Conservation (phyloP, 1,140 invertebrate species). For the Drosophila varians region DNA sequence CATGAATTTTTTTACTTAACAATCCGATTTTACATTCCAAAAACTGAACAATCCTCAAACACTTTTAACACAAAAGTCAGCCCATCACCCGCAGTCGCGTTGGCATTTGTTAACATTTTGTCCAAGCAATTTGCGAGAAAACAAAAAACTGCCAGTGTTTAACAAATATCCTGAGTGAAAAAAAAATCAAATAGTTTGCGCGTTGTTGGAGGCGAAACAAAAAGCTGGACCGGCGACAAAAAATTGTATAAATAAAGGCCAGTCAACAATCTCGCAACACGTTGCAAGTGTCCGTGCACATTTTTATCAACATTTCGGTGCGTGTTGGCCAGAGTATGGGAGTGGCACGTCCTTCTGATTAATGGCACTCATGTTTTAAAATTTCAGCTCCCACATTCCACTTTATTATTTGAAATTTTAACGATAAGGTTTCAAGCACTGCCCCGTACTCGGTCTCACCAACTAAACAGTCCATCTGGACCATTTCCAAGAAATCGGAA, state of each 20-base stretch:
- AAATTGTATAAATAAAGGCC: slow-evolving; percentile 49
- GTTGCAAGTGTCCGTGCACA: slow-evolving; percentile 73
- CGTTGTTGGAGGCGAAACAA: slow-evolving; percentile 34
- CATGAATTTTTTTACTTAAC: neutral
- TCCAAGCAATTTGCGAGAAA: slow-evolving; percentile 53
- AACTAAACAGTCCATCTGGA: neutral
- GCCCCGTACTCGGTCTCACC: too few relatives aligned
- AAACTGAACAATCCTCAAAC: slow-evolving; percentile 22
- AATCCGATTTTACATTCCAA: slow-evolving; percentile 5
- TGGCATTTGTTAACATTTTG: slow-evolving; percentile 50
- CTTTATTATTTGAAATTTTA: neutral
- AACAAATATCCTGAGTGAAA: slow-evolving; percentile 30
- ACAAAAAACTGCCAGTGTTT: slow-evolving; percentile 44
- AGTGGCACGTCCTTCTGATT: slow-evolving; percentile 73
- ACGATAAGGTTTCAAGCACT: neutral
- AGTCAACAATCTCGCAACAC: slow-evolving; percentile 78
- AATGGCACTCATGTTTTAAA: slow-evolving; percentile 58
- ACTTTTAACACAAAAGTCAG: slow-evolving; percentile 29
- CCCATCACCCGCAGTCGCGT: slow-evolving; percentile 18
- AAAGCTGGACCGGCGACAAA: slow-evolving; percentile 11
- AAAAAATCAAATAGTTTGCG: slow-evolving; percentile 55
- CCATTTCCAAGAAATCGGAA: neutral
- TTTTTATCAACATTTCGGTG: slow-evolving; percentile 67
- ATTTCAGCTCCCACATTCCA: slow-evolving; percentile 6
- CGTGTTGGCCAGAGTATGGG: slow-evolving; percentile 58